Evolutionary conservation across 2,797 vertebrate species (phyloP).

Genomic region (Mormyrops boulengeri): DNA sequence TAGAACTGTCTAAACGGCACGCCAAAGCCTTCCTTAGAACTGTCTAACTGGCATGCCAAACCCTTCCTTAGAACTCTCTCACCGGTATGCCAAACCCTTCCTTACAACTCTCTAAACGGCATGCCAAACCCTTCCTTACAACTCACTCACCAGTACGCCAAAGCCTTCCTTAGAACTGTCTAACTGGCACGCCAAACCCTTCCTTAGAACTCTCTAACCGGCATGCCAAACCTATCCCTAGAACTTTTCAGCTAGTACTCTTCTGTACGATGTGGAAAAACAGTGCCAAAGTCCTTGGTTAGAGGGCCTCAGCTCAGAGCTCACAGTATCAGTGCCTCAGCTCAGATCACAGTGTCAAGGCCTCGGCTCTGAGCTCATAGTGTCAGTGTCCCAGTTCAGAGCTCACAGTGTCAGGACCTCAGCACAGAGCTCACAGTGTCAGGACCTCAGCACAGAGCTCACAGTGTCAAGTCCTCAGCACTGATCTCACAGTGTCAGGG

Average conservation of each 20-base stretch:
- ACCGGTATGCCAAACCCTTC: not conserved
- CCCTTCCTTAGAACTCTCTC: not conserved
- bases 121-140: no score
- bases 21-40: no score
- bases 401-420: not conserved
- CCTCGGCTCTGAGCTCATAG: not conserved
- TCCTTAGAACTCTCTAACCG: not conserved
- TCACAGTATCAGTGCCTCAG: not conserved
- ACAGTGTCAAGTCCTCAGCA: not conserved
- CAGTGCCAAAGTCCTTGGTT: not conserved
- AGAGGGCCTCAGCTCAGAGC: not conserved
- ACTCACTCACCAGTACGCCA: no score
- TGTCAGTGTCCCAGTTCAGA: not conserved
- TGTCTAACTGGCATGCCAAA: not conserved
- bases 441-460: not conserved
- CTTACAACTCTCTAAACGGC: not conserved
- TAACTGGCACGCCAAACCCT: not conserved
- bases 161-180: no score
- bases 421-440: not conserved
- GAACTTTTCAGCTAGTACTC: not conserved
- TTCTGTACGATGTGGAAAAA: not conserved
- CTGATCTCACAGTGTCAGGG: not conserved
- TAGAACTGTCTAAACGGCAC: not conserved
- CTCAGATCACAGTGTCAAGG: not conserved
- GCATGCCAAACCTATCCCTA: not conserved